Base-by-base conservation (phyloP, 2,797 vertebrate genomes). In the Hyperoplus lanceolatus region DNA sequence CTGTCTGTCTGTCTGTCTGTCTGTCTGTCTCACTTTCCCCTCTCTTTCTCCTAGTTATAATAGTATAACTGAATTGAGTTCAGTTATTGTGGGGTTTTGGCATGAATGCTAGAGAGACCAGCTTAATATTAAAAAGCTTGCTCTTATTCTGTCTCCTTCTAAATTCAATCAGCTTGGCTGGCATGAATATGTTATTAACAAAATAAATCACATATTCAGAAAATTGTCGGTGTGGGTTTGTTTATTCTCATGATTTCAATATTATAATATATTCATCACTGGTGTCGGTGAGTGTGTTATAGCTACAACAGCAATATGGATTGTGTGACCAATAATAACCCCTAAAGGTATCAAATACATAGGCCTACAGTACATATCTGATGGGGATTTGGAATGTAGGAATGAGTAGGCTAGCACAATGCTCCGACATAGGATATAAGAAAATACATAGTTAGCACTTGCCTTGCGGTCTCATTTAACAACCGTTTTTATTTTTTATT, bases 21-120 rank as follows among this genome's bases (percentile, higher is more conserved):
- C 54, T 59, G n/a, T 59, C 60, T 3, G 29, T 29, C 29, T 69
- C 56, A 43, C 14, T 21, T 60, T 11, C 45, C 41, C 13, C 36
- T 48, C 42, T 49, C 42, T 45, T 70, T 67, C 38, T 71, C 46
- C 45, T 61, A 66, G 53, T 80, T 79, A 85, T 77, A 89, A 71
- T 71, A 62, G 39, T 72, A 67, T 82, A 86, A 81, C 39, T 77
- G 57, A 70, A 84, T 83, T 83, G 41, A 50, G 13, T 43, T 56
- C 50, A 70, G 58, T 70, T 63, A 75, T 75, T 77, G 15, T 15
- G 29, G 21, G 72, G 18, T 61, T 58, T 66, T 73, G 63, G 53
- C 41, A 73, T 65, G 9, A 55, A 77, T 46, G 57, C 46, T 73
- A 36, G 62, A 74, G 54, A 59, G 76, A 78, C 21, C 4, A 11